phyloP scores from a whole-genome alignment of 2,113 vertebrate genomes.

The Noctilio leporinus region DNA sequence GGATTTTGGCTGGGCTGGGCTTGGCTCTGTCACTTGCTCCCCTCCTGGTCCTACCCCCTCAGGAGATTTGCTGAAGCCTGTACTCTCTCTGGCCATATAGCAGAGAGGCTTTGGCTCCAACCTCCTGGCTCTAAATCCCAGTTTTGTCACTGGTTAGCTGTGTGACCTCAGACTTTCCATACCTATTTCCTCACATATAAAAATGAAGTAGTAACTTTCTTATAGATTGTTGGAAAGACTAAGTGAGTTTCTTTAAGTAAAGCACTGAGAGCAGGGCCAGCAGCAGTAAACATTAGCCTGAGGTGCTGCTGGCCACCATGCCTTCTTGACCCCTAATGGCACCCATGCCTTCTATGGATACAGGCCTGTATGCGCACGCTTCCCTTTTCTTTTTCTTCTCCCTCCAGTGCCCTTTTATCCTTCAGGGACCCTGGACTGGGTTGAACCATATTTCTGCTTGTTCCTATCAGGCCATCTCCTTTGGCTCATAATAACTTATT shows the following conservation, averaged over 20 bases:
- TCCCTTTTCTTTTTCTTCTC: neutral
- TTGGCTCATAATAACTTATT: neutral
- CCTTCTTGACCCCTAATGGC: neutral
- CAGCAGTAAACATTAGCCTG: too few species aligned
- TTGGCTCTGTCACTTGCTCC: neutral
- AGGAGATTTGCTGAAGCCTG: neutral
- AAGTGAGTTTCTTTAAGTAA: neutral
- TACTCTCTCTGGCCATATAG: neutral
- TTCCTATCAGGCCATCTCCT: neutral
- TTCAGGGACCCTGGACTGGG: neutral
- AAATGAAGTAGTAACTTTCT: neutral
- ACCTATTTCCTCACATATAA: neutral
- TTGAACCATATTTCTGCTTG: neutral
- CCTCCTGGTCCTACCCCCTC: neutral
- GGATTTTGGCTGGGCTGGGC: neutral
- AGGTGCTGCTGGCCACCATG: too few species aligned
- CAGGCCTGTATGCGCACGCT: neutral
- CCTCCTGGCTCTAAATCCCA: neutral
- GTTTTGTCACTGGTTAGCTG: neutral
- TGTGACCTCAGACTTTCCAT: neutral
- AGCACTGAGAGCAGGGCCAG: neutral
- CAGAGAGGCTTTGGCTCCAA: neutral
- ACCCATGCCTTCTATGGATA: too few species aligned
- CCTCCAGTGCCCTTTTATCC: neutral
- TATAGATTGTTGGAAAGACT: neutral